A percentile compares a stretch with the other conserved stretches of the same genome.
Conservation (phyloP, 2,113 vertebrate genomes). For the Halichoeres trimaculatus region DNA sequence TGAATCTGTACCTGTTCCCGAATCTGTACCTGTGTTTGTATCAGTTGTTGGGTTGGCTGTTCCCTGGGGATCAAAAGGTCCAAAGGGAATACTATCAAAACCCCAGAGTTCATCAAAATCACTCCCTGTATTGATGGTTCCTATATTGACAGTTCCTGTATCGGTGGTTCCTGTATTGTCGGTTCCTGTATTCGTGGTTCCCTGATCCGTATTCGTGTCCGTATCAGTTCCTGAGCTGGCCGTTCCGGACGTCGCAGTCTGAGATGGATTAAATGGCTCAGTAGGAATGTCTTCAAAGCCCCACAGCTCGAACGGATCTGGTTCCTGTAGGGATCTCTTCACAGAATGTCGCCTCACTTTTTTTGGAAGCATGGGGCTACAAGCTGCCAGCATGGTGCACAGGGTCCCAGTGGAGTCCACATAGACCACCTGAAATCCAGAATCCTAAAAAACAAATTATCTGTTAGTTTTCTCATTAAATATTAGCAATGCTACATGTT, state of each 20-base stretch:
- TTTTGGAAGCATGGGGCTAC: background rate
- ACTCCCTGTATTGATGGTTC: no score
- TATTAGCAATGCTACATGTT: background rate
- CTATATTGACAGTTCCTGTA: no score
- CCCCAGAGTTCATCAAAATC: no score
- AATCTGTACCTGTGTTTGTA: no score
- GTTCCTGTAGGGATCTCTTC: background rate
- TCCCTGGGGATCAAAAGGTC: no score
- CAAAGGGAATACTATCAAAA: no score
- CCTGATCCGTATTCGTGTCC: background rate
- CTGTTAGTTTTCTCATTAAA: background rate
- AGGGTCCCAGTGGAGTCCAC: slow-evolving; percentile 7
- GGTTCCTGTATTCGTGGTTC: no score
- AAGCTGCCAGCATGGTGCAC: background rate
- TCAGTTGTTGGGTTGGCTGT: no score
- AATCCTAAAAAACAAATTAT: background rate
- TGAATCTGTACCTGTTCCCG: no score
- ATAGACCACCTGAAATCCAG: slow-evolving; percentile 18
- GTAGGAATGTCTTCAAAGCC: fast-evolving
- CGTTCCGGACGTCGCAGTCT: background rate
- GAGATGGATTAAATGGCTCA: background rate
- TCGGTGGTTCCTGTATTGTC: no score
- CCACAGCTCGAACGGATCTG: background rate
- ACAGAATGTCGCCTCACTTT: background rate
- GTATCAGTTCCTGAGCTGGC: background rate